Conservation (phyloP, 2,113 vertebrate genomes). For the Neopipo cinnamomea region DNA sequence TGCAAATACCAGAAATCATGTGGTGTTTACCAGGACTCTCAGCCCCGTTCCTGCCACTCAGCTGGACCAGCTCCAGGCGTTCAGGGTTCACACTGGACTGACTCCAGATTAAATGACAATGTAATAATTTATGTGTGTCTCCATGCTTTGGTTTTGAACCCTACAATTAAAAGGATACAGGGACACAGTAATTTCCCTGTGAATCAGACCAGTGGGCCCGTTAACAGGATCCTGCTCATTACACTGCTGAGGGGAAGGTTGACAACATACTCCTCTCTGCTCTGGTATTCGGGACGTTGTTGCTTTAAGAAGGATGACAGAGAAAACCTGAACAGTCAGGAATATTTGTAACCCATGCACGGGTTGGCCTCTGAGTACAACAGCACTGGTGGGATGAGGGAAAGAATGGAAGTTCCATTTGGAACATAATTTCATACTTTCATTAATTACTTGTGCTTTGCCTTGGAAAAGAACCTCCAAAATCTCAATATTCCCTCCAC, state of each 20-base stretch:
- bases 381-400: not conserved
- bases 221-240: not conserved
- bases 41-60: not conserved
- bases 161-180: conserved; percentile 10
- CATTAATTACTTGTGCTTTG: not conserved
- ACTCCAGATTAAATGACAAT: conserved; percentile 44
- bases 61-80: conserved; percentile 8
- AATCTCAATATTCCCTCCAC: not conserved
- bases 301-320: not conserved
- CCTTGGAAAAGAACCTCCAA: not conserved
- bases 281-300: not conserved
- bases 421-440: not conserved
- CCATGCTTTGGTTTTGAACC: conserved; percentile 13
- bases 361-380: not conserved
- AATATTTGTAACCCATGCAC: not conserved
- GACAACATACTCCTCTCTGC: not conserved
- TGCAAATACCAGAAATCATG: conserved; percentile 50
- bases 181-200: conserved; percentile 7
- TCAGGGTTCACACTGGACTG: conserved; percentile 19
- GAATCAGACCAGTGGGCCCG: not conserved
- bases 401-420: not conserved
- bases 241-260: not conserved
- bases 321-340: not conserved
- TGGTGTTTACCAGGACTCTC: conserved; percentile 36
- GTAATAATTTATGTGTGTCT: not conserved